Evolutionary conservation across 2,797 vertebrate species (phyloP).

Genomic region (Acomys russatus): DNA sequence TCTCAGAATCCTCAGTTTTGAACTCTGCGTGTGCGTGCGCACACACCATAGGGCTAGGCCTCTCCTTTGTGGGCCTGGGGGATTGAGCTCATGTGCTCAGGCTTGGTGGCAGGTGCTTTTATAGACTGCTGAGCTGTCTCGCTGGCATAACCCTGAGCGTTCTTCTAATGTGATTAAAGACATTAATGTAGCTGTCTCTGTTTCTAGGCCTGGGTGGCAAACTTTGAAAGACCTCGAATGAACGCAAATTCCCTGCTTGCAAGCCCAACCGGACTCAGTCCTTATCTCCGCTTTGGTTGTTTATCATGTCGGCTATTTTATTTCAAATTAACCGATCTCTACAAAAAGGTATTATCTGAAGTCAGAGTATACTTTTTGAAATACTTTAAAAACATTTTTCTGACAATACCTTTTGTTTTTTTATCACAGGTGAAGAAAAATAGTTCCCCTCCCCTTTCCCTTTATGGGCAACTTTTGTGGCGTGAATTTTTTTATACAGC

Average conservation of each 20-base stretch:
- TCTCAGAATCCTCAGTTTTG: neutral
- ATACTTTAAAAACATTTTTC: neutral
- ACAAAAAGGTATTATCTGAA: slow-evolving; percentile 93
- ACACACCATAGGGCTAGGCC: neutral
- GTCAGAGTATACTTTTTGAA: slow-evolving; percentile 33
- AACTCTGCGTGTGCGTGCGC: neutral
- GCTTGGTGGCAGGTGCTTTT: neutral
- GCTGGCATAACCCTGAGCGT: neutral
- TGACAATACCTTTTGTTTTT: slow-evolving; percentile 62
- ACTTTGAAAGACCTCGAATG: slow-evolving; percentile 97
- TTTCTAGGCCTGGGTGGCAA: slow-evolving; percentile 95
- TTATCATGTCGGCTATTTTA: slow-evolving; percentile 97
- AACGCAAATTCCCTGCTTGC: slow-evolving; percentile 96
- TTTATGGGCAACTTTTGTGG: slow-evolving; percentile 97
- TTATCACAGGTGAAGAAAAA: slow-evolving; percentile 95
- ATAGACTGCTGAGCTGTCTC: neutral
- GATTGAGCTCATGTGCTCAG: neutral
- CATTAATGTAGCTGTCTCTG: slow-evolving; percentile 13
- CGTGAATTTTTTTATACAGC: slow-evolving; percentile 98
- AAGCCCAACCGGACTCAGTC: slow-evolving; percentile 96
- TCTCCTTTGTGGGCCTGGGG: neutral
- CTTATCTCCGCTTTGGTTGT: slow-evolving; percentile 97
- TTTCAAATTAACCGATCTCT: slow-evolving; percentile 97
- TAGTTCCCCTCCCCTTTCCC: slow-evolving; percentile 94
- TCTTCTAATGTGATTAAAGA: neutral